A percentile compares a stretch with the other conserved stretches of the same genome.
phyloP scores from a whole-genome alignment of 2,888 invertebrate species.

The Caenorhabditis sp. region DNA sequence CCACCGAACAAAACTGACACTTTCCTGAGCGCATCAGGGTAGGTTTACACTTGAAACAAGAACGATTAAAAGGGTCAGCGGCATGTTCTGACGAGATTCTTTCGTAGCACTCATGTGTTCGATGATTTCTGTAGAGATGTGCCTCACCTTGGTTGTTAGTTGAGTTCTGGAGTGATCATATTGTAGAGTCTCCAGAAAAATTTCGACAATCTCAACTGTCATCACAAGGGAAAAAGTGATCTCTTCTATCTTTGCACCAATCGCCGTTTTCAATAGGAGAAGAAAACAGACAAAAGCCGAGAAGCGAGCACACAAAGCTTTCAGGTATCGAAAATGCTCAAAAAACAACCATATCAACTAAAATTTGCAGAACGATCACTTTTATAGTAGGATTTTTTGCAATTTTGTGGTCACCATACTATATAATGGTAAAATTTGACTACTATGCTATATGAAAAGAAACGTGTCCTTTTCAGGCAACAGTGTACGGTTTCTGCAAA shows the following conservation, averaged over 20 bases:
- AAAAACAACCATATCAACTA: neutral
- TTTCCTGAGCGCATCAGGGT: slow-evolving; percentile 66
- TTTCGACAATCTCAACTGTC: slow-evolving; percentile 72
- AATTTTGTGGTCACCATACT: slow-evolving; percentile 83
- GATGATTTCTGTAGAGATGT: slow-evolving; percentile 51
- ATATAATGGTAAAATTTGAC: slow-evolving; percentile 76
- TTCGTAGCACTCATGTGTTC: slow-evolving; percentile 52
- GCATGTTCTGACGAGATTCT: slow-evolving; percentile 58
- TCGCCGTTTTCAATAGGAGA: slow-evolving; percentile 68
- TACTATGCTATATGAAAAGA: too few relatives aligned
- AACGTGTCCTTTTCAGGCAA: slow-evolving; percentile 75
- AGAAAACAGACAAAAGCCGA: slow-evolving; percentile 78
- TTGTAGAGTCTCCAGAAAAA: slow-evolving; percentile 74
- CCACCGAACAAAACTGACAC: slow-evolving; percentile 61
- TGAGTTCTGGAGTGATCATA: slow-evolving; percentile 31
- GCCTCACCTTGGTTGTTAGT: slow-evolving; percentile 53
- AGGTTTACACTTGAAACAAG: slow-evolving; percentile 30
- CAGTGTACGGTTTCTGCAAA: slow-evolving; percentile 83
- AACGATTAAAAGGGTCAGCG: neutral
- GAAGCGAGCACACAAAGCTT: slow-evolving; percentile 82
- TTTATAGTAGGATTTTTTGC: slow-evolving; percentile 83
- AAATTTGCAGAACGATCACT: slow-evolving; percentile 82
- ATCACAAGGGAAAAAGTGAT: slow-evolving; percentile 74
- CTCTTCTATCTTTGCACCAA: slow-evolving; percentile 70
- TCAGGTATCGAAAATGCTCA: slow-evolving; percentile 48